phyloP scores from a whole-genome alignment of 2,113 vertebrate genomes.

The Callopanchax toddi region DNA sequence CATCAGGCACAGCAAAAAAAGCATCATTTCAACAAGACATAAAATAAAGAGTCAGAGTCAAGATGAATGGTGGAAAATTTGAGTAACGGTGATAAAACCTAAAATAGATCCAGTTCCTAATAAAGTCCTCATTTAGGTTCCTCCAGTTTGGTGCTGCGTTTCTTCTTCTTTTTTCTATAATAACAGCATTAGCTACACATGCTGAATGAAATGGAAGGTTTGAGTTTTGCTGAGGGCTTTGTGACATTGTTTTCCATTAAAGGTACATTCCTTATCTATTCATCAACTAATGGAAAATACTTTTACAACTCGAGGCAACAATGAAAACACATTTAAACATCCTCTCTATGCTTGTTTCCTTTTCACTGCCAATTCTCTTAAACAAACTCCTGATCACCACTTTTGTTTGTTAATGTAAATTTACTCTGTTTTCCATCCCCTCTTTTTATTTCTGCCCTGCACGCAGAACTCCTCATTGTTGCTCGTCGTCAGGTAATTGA shows the following conservation, averaged over 20 bases:
- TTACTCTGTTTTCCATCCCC: neutral
- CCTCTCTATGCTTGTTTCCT: constrained; percentile 8
- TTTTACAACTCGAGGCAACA: constrained; percentile 19
- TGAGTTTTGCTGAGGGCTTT: neutral
- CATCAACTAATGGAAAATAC: neutral
- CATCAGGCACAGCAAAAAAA: neutral
- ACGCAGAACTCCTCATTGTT: constrained; percentile 31
- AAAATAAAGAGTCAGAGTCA: neutral
- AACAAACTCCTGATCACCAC: constrained; percentile 26
- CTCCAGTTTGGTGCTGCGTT: neutral
- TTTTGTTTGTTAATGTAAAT: constrained; percentile 19
- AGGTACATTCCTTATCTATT: constrained; percentile 8
- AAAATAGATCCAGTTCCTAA: too few species aligned
- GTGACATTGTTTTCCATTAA: constrained; percentile 13
- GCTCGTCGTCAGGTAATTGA: constrained; percentile 39
- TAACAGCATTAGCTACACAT: neutral
- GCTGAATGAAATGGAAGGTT: neutral
- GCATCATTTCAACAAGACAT: neutral
- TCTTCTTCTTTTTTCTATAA: neutral
- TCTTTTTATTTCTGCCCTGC: constrained; percentile 11
- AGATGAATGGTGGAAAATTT: neutral
- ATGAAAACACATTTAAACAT: constrained; percentile 5
- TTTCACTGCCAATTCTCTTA: neutral
- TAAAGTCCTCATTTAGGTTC: too few species aligned
- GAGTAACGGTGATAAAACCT: too few species aligned